These are phyloP conservation scores for Argya squamiceps DNA, from an alignment of 2,797 vertebrate genomes.

Conservation along the genomic window DNA sequence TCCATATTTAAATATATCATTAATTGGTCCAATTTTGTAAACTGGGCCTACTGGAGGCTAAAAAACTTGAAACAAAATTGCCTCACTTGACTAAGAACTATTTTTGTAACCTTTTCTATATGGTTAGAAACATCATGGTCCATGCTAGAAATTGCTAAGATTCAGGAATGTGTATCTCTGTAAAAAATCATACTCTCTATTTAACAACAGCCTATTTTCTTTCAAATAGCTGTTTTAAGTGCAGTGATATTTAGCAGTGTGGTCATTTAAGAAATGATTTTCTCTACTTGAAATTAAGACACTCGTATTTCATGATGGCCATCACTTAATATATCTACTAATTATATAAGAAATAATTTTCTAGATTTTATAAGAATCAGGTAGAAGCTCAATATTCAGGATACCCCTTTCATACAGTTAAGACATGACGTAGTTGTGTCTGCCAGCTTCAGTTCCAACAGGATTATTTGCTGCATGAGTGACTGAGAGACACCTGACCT, in stretches of 20 bases:
- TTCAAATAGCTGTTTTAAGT: neutral
- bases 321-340: neutral
- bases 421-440: neutral
- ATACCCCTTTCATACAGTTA: neutral
- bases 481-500: neutral
- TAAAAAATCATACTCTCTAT: neutral
- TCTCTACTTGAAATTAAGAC: neutral
- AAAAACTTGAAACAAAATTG: neutral
- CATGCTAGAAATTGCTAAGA: neutral
- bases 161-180: neutral
- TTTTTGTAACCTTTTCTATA: neutral
- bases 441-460: conserved; percentile 17
- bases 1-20: neutral
- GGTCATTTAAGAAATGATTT: neutral
- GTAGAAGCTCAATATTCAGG: neutral
- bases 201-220: neutral
- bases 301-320: neutral
- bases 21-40: neutral
- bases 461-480: neutral
- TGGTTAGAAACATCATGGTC: neutral
- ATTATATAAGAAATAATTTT: neutral
- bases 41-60: neutral
- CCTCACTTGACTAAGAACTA: neutral
- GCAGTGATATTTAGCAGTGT: neutral
- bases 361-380: neutral